phyloP scores from a whole-genome alignment of 2,113 vertebrate genomes.

The Nicator chloris region DNA sequence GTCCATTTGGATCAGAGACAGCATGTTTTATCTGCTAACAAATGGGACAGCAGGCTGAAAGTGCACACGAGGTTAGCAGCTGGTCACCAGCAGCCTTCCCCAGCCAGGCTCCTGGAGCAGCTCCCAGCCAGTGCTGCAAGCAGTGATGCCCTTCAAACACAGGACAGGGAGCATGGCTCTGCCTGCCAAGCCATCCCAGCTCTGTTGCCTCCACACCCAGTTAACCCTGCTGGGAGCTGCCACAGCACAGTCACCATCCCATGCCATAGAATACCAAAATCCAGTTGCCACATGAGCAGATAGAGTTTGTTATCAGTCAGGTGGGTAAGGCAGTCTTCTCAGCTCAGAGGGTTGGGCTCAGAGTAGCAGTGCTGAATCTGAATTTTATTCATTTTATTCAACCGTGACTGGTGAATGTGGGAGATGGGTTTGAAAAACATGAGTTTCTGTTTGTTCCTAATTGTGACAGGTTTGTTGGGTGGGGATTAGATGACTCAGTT shows the following conservation, averaged over 20 bases:
- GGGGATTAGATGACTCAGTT: no score
- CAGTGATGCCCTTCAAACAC: background rate
- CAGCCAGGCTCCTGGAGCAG: background rate
- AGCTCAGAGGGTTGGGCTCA: background rate
- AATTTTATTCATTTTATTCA: no score
- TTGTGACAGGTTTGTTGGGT: no score
- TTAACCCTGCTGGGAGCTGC: background rate
- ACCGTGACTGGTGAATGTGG: no score
- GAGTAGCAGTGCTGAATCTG: background rate
- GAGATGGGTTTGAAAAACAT: no score
- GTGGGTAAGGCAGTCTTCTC: background rate
- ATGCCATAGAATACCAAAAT: background rate
- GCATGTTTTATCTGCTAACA: background rate
- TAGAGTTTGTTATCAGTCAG: background rate
- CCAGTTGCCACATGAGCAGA: background rate
- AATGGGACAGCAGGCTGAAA: background rate
- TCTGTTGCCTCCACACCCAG: rapidly evolving
- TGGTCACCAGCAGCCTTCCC: background rate
- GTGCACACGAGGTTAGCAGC: rapidly evolving
- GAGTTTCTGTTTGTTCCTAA: no score
- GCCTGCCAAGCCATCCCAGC: background rate
- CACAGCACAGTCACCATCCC: background rate
- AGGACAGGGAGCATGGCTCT: rapidly evolving
- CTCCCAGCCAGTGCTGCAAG: background rate
- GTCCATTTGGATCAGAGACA: slow-evolving; percentile 16